A percentile compares a stretch with the other conserved stretches of the same genome.
These are phyloP conservation scores for Alaudala cheleensis DNA, from an alignment of 2,113 vertebrate species.

Conservation along the genomic window DNA sequence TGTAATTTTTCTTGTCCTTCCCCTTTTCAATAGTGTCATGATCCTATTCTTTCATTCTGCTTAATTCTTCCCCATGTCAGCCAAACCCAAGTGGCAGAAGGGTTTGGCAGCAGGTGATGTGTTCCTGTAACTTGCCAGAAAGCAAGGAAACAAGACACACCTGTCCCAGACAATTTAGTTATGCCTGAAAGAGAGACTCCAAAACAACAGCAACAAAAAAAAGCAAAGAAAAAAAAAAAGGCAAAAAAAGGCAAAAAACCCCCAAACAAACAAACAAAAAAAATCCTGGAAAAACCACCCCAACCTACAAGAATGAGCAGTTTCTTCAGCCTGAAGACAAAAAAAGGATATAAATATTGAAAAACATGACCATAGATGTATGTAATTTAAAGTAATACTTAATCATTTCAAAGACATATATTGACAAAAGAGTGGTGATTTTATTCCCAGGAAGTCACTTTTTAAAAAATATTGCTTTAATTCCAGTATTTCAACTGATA, in stretches of 20 bases:
- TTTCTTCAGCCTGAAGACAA: neutral
- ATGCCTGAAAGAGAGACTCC: neutral
- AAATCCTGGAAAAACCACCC: too few species aligned
- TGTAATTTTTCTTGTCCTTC: neutral
- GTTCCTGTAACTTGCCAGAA: neutral
- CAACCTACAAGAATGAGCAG: fast-evolving
- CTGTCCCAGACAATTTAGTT: neutral
- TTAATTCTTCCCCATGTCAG: neutral
- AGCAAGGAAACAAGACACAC: neutral
- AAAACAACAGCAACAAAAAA: too few species aligned
- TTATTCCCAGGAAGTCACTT: neutral
- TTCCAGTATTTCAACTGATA: neutral
- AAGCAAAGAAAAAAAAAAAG: neutral
- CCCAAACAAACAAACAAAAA: neutral
- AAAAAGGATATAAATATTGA: neutral
- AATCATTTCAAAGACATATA: neutral
- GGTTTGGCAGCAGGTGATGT: neutral
- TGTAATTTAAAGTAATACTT: neutral
- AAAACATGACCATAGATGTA: neutral
- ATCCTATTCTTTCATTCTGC: neutral
- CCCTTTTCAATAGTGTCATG: neutral
- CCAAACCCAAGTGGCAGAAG: neutral
- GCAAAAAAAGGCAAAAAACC: too few species aligned
- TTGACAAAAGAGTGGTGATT: neutral
- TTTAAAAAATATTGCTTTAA: neutral